Evolutionary conservation across 1,140 invertebrate species (phyloP).

Genomic region (Papilio helenus): DNA sequence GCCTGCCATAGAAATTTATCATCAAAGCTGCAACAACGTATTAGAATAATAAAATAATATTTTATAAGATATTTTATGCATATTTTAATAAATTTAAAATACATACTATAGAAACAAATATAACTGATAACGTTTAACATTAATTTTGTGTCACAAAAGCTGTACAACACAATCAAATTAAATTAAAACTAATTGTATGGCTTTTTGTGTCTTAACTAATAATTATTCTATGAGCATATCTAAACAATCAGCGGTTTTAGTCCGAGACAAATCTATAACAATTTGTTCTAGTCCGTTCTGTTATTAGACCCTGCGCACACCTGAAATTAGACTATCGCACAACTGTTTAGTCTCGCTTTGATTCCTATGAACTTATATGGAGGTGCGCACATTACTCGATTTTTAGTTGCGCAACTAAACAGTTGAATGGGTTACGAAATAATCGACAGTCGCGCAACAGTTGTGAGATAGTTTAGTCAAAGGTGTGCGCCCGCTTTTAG

Average conservation of each 20-base stretch:
- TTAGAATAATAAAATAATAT: not conserved
- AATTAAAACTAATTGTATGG: constrained; percentile 3
- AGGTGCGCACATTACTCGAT: too few relatives aligned
- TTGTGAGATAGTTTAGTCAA: too few relatives aligned
- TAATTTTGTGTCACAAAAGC: not conserved
- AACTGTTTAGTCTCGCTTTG: too few relatives aligned
- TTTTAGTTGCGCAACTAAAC: too few relatives aligned
- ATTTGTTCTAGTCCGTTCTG: not conserved
- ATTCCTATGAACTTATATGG: too few relatives aligned
- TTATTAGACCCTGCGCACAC: not conserved
- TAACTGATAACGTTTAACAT: constrained; percentile 3
- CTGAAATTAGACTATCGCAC: too few relatives aligned
- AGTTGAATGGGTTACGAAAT: too few relatives aligned
- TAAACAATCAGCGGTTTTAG: too few relatives aligned
- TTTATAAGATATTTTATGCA: not conserved
- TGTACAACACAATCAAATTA: not conserved
- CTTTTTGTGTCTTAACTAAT: not conserved
- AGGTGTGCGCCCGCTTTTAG: too few relatives aligned
- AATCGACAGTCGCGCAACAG: too few relatives aligned
- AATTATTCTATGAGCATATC: constrained; percentile 8
- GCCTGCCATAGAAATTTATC: not conserved
- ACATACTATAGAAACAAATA: not conserved
- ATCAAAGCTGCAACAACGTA: not conserved
- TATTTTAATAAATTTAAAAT: constrained; percentile 14
- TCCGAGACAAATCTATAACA: constrained; percentile 12